phyloP scores from a whole-genome alignment of 1,140 invertebrate species.

The Aradophagus sp. region DNA sequence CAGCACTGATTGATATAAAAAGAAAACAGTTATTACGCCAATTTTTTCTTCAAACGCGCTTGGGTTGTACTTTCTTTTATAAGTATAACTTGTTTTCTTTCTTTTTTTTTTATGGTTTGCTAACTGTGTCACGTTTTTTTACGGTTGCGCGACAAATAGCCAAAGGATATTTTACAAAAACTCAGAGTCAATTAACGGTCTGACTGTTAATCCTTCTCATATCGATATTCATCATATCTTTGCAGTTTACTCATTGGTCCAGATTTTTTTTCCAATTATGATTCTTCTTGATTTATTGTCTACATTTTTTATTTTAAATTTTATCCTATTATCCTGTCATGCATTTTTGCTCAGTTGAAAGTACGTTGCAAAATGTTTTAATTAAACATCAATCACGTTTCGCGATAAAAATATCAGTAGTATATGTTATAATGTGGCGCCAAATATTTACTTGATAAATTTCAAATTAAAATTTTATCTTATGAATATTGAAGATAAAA shows the following conservation, averaged over 20 bases:
- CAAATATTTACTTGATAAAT: too few relatives aligned
- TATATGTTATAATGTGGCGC: conserved; percentile 47
- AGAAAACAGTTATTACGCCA: conserved; percentile 26
- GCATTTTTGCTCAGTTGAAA: conserved; percentile 44
- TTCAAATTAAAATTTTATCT: too few relatives aligned
- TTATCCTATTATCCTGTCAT: conserved; percentile 42
- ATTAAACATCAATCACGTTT: conserved; percentile 15
- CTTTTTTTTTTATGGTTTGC: too few relatives aligned
- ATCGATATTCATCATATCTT: too few relatives aligned
- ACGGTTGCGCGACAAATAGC: conserved; percentile 1
- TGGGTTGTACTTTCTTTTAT: conserved; percentile 33
- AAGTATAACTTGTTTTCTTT: too few relatives aligned
- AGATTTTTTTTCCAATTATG: too few relatives aligned
- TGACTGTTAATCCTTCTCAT: conserved; percentile 30
- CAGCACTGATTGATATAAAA: conserved; percentile 37
- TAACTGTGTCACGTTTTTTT: conserved; percentile 20
- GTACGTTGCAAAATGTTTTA: conserved; percentile 25
- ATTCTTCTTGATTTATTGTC: neutral
- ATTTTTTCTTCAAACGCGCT: conserved; percentile 32
- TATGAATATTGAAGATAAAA: too few relatives aligned
- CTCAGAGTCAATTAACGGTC: neutral
- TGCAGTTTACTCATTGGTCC: too few relatives aligned
- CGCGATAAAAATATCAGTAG: conserved; percentile 11
- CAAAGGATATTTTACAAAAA: neutral
- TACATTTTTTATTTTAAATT: neutral